Base-by-base conservation (phyloP, 2,797 vertebrate species). In the Enteromius anoplus region DNA sequence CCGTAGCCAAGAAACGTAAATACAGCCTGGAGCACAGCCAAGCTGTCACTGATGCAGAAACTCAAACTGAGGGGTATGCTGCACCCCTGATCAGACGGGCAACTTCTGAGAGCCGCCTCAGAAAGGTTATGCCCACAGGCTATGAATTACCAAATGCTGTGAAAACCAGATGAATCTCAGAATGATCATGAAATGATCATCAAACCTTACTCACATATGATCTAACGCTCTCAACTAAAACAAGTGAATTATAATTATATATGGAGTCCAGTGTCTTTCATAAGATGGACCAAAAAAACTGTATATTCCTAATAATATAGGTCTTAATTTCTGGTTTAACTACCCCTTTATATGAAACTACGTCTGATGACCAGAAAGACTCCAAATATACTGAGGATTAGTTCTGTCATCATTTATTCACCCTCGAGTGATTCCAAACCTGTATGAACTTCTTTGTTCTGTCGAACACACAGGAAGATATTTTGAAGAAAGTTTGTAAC, bases 1-100 rank as follows among this genome's bases (percentile, higher is more conserved):
- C n/a, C 80, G 88, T 77, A 86, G 14, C 86, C 70, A 62, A 86
- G 65, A 80, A 88, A 88, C 79, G 78, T 81, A 92, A 89, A 89
- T 85, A 90, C 37, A 80, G 81, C 81, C 83, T 86, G 87, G 85
- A 85, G 86, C 86, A 40, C 29, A 78, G 80, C 87, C 87, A 85
- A 58, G 66, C 29, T 80, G 85, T 62, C 82, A 86, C 81, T 86
- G 72, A 87, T 80, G 86, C 60, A 73, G 42, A 77, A 85, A 23
- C 75, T 84, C 75, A 89, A 81, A 65, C 47, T 68, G 75, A 84
- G 69, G 45, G 78, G n/a, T 82, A 62, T 81, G 68, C 75, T 68
- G 79, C 23, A 40, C 60, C 77, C 47, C 76, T 82, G 83, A 80
- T 78, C 80, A 81, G 53, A 55, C n/a, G 53, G 86, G 26, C 2